Conservation (phyloP, 2,113 vertebrate species). For the Oophaga pumilio region DNA sequence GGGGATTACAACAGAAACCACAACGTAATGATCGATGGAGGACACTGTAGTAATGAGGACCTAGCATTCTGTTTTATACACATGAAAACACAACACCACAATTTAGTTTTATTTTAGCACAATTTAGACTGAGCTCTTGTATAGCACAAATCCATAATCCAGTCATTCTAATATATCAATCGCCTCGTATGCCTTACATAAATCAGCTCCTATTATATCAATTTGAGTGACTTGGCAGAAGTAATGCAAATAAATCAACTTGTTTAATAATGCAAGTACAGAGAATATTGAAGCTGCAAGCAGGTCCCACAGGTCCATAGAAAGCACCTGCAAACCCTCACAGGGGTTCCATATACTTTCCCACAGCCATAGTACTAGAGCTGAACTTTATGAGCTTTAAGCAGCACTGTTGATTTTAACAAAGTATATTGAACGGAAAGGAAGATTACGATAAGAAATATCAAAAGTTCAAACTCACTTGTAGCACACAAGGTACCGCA, state of each 20-base stretch:
- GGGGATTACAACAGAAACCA: too few relatives aligned
- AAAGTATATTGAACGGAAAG: neutral
- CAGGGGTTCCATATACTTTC: neutral
- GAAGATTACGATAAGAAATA: too few relatives aligned
- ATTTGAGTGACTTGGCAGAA: neutral
- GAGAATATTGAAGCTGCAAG: neutral
- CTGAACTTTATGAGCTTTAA: neutral
- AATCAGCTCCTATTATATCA: slow-evolving; percentile 1
- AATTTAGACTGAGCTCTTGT: neutral
- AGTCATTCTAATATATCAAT: slow-evolving; percentile 26
- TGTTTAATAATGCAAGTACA: neutral
- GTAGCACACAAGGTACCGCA: too few relatives aligned
- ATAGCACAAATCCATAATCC: slow-evolving; percentile 17
- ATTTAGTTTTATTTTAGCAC: slow-evolving; percentile 8
- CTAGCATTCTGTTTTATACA: neutral
- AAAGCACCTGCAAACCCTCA: neutral
- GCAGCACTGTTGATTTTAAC: neutral
- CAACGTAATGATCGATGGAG: too few relatives aligned
- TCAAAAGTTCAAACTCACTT: too few relatives aligned
- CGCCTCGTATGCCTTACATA: slow-evolving; percentile 1
- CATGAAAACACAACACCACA: neutral
- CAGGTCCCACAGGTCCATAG: neutral
- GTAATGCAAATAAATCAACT: neutral
- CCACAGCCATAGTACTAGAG: neutral
- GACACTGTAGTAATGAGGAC: too few relatives aligned